phyloP scores from a whole-genome alignment of 2,888 invertebrate species.

The Andrena dorsata region DNA sequence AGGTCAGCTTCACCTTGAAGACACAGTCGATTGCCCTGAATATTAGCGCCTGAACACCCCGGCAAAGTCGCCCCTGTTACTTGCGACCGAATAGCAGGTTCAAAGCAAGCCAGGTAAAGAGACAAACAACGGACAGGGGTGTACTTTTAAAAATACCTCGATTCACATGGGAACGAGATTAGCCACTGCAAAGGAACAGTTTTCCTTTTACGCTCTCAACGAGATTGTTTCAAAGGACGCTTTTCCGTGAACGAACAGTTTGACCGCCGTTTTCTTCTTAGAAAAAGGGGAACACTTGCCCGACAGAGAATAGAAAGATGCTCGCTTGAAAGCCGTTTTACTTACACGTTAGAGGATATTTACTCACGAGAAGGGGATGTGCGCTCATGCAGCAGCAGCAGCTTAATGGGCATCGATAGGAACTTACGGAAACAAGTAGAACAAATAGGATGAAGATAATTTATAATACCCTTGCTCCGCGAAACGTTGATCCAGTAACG shows the following conservation, averaged over 20 bases:
- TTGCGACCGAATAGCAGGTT: conserved; percentile 14
- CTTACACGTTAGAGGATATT: conserved; percentile 14
- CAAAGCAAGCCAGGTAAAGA: conserved; percentile 1
- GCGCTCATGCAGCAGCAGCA: not conserved
- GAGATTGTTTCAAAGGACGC: not conserved
- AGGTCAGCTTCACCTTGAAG: conserved; percentile 52
- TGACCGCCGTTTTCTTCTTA: not conserved
- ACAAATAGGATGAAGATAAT: conserved; percentile 7
- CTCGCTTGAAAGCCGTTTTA: conserved; percentile 34
- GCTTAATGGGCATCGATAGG: conserved; percentile 40
- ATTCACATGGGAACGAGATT: not conserved
- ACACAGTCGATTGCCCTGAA: conserved; percentile 44
- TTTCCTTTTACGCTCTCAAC: not conserved
- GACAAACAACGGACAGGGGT: not conserved
- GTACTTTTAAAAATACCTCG: conserved; percentile 12
- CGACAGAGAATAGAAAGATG: not conserved
- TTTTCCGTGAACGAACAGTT: not conserved
- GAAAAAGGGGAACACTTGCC: not conserved
- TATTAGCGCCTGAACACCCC: conserved; percentile 43
- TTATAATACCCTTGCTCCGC: not conserved
- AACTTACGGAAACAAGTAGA: conserved; percentile 18
- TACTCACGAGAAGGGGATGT: conserved; percentile 25
- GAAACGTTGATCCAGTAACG: not conserved
- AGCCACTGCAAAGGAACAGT: conserved; percentile 11
- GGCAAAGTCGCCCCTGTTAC: conserved; percentile 23